Evolutionary conservation across 2,113 vertebrate species (phyloP).

Genomic region (Sturnus vulgaris): DNA sequence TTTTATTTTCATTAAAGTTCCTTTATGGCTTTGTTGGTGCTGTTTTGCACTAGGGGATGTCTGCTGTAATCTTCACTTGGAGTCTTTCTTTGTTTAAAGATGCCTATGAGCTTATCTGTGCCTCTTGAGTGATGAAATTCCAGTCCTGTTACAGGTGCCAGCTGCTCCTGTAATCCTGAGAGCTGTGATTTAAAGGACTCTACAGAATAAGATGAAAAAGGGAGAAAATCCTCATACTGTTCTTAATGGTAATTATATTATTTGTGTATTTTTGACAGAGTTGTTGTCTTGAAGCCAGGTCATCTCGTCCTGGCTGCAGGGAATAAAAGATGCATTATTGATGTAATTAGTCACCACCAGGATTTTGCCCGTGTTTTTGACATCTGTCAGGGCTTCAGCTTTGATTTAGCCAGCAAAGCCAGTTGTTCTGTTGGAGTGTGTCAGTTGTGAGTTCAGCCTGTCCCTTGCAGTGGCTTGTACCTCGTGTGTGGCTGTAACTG

Average conservation of each 20-base stretch:
- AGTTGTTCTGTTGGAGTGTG: neutral
- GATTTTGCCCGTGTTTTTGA: neutral
- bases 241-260: neutral
- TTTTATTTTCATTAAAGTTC: neutral
- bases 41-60: neutral
- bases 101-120: neutral
- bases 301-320: neutral
- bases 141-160: neutral
- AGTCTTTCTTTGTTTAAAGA: neutral
- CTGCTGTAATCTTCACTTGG: neutral
- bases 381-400: neutral
- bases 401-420: neutral
- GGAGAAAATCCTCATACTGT: accelerated
- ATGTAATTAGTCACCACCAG: neutral
- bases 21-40: neutral
- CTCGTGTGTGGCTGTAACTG: neutral
- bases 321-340: neutral
- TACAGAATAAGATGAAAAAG: neutral
- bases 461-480: neutral
- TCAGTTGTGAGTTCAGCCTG: neutral
- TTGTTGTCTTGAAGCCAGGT: neutral
- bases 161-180: neutral
- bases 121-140: neutral
- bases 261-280: neutral
- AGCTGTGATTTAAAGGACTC: neutral